Conservation (phyloP, 2,888 invertebrate genomes). For the Papilio elwesi region DNA sequence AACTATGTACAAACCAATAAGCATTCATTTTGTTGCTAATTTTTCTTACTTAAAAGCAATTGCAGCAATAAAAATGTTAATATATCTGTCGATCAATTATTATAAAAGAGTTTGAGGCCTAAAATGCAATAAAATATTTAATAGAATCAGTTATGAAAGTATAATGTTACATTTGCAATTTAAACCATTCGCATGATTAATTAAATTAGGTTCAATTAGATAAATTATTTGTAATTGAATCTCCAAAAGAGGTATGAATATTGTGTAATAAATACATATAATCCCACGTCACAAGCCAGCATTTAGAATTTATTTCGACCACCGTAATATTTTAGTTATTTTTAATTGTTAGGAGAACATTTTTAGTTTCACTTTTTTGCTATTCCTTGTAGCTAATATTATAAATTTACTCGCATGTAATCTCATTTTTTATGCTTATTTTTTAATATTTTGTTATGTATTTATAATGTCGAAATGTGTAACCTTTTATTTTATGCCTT, state of each 20-base stretch:
- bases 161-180: conserved; percentile 28
- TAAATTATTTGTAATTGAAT: conserved; percentile 52
- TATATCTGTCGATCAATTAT: neutral
- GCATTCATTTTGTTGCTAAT: conserved; percentile 2
- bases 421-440: conserved; percentile 65
- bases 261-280: conserved; percentile 43
- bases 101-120: conserved; percentile 16
- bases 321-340: conserved; percentile 42
- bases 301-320: conserved; percentile 48
- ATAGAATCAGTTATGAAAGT: neutral
- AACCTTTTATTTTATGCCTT: conserved; percentile 46
- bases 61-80: neutral
- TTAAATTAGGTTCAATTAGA: conserved; percentile 46
- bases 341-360: conserved; percentile 41
- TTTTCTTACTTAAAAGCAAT: neutral
- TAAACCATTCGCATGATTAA: conserved; percentile 37
- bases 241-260: conserved; percentile 47
- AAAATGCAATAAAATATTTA: conserved; percentile 10
- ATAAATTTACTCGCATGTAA: conserved; percentile 64
- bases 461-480: conserved; percentile 43
- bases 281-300: conserved; percentile 42
- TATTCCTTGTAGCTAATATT: conserved; percentile 41
- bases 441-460: conserved; percentile 51
- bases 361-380: conserved; percentile 37
- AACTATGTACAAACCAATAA: neutral